Evolutionary conservation across 2,797 vertebrate species (phyloP).

Genomic region (Urocyon cinereoargenteus): DNA sequence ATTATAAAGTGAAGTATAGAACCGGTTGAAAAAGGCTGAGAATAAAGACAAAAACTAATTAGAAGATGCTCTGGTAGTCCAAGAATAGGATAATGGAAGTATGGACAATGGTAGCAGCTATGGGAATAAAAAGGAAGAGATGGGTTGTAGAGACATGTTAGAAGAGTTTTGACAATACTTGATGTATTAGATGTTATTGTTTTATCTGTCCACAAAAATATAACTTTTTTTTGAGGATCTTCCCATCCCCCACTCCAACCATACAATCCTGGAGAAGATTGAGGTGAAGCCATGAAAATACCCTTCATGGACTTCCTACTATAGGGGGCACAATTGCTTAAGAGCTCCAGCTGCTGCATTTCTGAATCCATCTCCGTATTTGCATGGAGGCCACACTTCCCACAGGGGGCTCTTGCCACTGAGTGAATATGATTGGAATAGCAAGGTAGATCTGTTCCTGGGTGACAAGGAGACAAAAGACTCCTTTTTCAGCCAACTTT

Average conservation of each 20-base stretch:
- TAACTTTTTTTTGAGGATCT: background rate
- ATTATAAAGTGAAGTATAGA: background rate
- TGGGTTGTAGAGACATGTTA: background rate
- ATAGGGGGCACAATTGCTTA: background rate
- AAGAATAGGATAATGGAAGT: background rate
- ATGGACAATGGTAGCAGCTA: background rate
- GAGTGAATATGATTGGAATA: background rate
- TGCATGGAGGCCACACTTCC: background rate
- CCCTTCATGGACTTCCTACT: background rate
- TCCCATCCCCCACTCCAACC: background rate
- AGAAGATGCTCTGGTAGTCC: background rate
- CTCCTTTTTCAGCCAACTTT: background rate
- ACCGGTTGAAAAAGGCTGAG: background rate
- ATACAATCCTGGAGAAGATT: background rate
- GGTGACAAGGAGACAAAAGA: background rate
- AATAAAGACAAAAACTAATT: background rate
- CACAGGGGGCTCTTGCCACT: background rate
- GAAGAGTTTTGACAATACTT: background rate
- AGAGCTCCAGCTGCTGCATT: background rate
- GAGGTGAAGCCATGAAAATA: background rate
- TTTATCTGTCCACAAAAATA: constrained; percentile 9
- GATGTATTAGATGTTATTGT: background rate
- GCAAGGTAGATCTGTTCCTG: background rate
- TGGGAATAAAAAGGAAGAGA: background rate
- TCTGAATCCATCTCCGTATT: background rate